Conservation (phyloP, 2,888 invertebrate genomes). For the Branchellion lobata region DNA sequence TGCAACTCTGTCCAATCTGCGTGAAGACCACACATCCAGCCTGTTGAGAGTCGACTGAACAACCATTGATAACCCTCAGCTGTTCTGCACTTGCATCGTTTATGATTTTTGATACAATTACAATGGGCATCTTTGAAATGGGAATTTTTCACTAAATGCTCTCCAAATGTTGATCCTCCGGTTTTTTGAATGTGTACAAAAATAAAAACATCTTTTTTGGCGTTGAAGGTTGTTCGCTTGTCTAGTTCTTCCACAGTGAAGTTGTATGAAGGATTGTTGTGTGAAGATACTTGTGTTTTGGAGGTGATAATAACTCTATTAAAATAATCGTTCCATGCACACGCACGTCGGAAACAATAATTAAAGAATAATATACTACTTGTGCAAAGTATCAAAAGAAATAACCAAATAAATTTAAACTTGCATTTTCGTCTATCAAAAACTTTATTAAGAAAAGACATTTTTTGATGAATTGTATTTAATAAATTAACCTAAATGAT, state of each 20-base stretch:
- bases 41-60: slow-evolving; percentile 71
- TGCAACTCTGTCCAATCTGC: slow-evolving; percentile 94
- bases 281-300: too few relatives aligned
- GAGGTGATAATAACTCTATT: too few relatives aligned
- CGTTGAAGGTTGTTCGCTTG: slow-evolving; percentile 45
- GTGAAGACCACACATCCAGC: slow-evolving; percentile 81
- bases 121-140: slow-evolving; percentile 83
- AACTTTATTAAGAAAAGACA: slow-evolving; percentile 17
- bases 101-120: slow-evolving; percentile 82
- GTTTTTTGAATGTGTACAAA: slow-evolving; percentile 98
- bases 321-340: too few relatives aligned
- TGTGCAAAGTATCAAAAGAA: slow-evolving; percentile 17
- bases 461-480: neutral
- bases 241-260: slow-evolving; percentile 43
- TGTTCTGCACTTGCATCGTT: slow-evolving; percentile 68
- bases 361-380: slow-evolving; percentile 4
- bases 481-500: too few relatives aligned
- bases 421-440: slow-evolving; percentile 38
- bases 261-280: neutral
- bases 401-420: slow-evolving; percentile 15
- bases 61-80: slow-evolving; percentile 70
- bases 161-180: slow-evolving; percentile 93
- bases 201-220: slow-evolving; percentile 83
- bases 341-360: slow-evolving; percentile 2
- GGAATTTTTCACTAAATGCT: slow-evolving; percentile 90